Evolutionary conservation across 2,797 vertebrate genomes (phyloP), one percentile per base, ranked within the genome.

Genomic region (Poeciliopsis turneri): DNA sequence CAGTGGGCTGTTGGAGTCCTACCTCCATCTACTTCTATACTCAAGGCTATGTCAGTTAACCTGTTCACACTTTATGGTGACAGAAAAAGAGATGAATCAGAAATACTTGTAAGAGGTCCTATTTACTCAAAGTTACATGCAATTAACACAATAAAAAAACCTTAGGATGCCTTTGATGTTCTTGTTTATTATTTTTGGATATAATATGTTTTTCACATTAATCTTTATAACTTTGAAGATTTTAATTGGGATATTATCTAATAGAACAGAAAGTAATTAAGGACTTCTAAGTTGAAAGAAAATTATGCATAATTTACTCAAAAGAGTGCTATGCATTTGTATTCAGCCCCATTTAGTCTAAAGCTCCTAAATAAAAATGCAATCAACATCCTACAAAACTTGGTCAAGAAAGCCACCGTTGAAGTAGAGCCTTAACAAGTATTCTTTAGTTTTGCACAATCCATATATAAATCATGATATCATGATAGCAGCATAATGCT

Each of bases 1-100:
- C 86, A 77, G 78, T 36, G 76, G 69, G 87, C 61, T 77, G 77
- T 47, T 81, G 77, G 80, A 77, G 33, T 77, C 59, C 86, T 74
- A 85, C 84, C 82, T 12, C 77, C 55, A 39, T 75, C 72, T 78
- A 55, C 78, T 80, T 75, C 74, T 81, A 45, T n/a, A 79, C 68
- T 80, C 46, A 70, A 76, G 86, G 82, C 84, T 39, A 70, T 82
- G 55, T 74, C 81, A 68, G 78, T 86, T 88, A 84, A 80, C 85
- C 49, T 72, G 77, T 81, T 87, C 75, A 43, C 70, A 78, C 73
- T 57, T 76, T n/a, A 36, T 47, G 7, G 41, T 28, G 13, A 28
- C 75, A 78, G 76, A 83, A 74, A 79, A 39, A 53, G 74, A 73
- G 57, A 78, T 72, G 39, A 23, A 36, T 78, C 5, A 71, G 59